Evolutionary conservation across 2,113 vertebrate species (phyloP).

Genomic region (Procapra przewalskii): DNA sequence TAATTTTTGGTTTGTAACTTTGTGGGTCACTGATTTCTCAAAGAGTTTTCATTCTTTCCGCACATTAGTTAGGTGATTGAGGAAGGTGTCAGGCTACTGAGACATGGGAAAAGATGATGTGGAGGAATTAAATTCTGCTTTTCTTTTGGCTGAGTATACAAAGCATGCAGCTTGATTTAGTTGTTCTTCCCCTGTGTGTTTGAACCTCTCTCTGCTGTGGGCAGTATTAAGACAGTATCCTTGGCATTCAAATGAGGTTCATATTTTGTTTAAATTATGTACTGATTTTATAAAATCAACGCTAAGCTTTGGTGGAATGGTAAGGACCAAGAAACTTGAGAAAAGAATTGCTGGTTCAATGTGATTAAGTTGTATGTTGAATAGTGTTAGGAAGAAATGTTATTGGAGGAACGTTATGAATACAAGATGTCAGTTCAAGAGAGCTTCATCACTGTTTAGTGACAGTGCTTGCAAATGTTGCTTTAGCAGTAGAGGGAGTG

Average conservation of each 20-base stretch:
- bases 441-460: neutral
- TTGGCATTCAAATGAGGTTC: neutral
- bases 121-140: conserved; percentile 52
- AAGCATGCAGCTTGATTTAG: neutral
- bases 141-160: conserved; percentile 58
- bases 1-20: conserved; percentile 73
- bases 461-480: neutral
- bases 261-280: neutral
- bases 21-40: conserved; percentile 66
- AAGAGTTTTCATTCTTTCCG: conserved; percentile 67
- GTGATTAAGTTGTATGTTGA: neutral
- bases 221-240: neutral
- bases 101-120: conserved; percentile 50
- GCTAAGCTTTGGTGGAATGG: neutral
- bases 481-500: neutral
- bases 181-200: neutral
- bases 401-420: neutral
- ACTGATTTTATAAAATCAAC: neutral
- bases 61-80: conserved; percentile 66
- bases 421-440: neutral
- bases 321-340: neutral
- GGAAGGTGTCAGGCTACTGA: conserved; percentile 56
- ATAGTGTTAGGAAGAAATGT: neutral
- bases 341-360: neutral
- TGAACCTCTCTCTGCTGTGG: conserved; percentile 6